Base-by-base conservation (phyloP, 2,113 vertebrate genomes). In the Vimba vimba region DNA sequence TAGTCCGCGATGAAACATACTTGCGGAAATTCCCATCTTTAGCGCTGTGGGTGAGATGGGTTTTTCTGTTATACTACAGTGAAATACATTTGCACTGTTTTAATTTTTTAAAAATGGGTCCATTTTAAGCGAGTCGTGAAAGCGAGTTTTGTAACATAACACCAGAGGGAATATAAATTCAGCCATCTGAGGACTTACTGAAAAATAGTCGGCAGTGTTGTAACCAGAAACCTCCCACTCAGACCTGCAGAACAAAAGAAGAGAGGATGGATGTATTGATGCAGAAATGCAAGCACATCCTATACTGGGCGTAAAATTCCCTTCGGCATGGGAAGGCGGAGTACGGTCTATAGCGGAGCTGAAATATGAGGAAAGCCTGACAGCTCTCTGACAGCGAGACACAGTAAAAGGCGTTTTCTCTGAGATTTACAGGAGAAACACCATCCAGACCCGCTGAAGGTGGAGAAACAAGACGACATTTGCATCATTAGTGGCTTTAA, bases 151-250 rank as follows among this genome's bases (percentile, higher is more conserved):
- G 2, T 23, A 33, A 33, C 55, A 55, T 47, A n/a, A 50, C n/a
- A 19, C 79, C 79, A 11, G 66, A 83, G 62, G 57, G 82, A 62
- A 62, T 21, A 23, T 74, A 45, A 68, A 62, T 50, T 59, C 60
- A 55, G 36, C 71, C 33, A 52, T 57, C 19, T 82, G 71, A 64
- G 92, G 93, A 93, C 93, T 96, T 95, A 96, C 96, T 96, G 95
- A 89, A 96, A 96, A 91, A 96, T 95, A 66, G 95, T 95, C 89
- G 95, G 95, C 88, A 96, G 94, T 57, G 94, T 95, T 25, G 96
- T 97, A 78, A 97, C 95, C 91, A 97, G 95, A 91, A 97, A 97
- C 83, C 96, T 95, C 87, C 96, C 96, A 82, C 96, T 97, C 93
- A 97, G 90, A 88, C 96, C 96, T 97, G 88, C 84, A 88, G 87